These are phyloP conservation scores for Enteromius thamalakanensis DNA, from an alignment of 2,797 vertebrate species.

Conservation along the genomic window DNA sequence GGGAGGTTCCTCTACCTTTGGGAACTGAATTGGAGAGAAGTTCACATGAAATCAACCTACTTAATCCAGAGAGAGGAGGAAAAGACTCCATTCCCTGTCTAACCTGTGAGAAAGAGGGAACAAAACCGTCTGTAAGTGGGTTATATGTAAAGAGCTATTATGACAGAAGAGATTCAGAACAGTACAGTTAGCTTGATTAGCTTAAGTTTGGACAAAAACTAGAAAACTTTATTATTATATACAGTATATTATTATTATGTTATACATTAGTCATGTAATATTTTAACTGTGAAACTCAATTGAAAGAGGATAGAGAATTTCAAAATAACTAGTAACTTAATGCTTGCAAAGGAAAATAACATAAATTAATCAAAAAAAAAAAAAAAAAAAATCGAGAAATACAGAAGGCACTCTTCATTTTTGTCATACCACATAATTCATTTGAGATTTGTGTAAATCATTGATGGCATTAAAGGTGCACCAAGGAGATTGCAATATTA, in stretches of 20 bases:
- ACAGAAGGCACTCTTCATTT: not conserved
- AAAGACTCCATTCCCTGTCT: slow-evolving; percentile 22
- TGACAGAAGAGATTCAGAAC: not conserved
- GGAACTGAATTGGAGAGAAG: slow-evolving; percentile 54
- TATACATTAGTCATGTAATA: not conserved
- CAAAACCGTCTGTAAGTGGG: slow-evolving; percentile 13
- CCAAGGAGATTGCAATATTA: not conserved
- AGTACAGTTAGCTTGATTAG: not conserved
- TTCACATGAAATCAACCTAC: slow-evolving; percentile 55
- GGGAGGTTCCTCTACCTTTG: slow-evolving; percentile 49
- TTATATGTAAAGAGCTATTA: slow-evolving; percentile 25
- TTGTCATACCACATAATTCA: not conserved
- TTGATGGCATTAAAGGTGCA: not conserved
- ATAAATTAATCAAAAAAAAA: not conserved
- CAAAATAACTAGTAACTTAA: not conserved
- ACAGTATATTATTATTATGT: not conserved
- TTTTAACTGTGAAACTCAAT: not conserved
- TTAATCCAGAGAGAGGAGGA: slow-evolving; percentile 38
- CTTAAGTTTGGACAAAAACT: not conserved
- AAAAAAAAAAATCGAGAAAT: not conserved
- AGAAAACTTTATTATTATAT: not conserved
- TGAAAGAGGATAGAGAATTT: not conserved
- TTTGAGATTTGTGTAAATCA: not conserved
- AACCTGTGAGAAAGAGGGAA: slow-evolving; percentile 6
- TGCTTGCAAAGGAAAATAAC: not conserved